Conservation (phyloP, 1,140 invertebrate species). For the Stegodyphus dumicola region DNA sequence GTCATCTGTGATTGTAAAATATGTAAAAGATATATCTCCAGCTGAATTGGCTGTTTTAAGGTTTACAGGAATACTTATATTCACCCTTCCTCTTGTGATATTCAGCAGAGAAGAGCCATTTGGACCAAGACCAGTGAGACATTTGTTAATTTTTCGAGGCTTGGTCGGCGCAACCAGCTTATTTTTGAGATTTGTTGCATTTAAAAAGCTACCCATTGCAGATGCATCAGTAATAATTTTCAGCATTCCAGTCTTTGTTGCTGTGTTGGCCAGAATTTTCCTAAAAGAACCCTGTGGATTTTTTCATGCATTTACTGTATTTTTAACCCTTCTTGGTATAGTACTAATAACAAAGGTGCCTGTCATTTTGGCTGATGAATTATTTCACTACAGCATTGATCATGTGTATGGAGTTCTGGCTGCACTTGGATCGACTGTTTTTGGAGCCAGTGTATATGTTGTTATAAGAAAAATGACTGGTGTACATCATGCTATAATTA, state of each 20-base stretch:
- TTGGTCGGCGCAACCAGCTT: slow-evolving; percentile 63
- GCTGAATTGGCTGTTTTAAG: slow-evolving; percentile 84
- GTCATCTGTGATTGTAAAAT: slow-evolving; percentile 88
- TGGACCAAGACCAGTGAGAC: slow-evolving; percentile 74
- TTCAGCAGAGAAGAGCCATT: slow-evolving; percentile 81
- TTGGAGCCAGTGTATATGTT: slow-evolving; percentile 89
- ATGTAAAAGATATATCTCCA: slow-evolving; percentile 77
- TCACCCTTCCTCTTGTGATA: slow-evolving; percentile 85
- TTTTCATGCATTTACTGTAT: slow-evolving; percentile 71
- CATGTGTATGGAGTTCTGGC: slow-evolving; percentile 77
- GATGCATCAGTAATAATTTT: slow-evolving; percentile 75
- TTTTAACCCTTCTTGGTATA: slow-evolving; percentile 71
- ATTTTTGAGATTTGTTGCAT: slow-evolving; percentile 75
- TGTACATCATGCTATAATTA: slow-evolving; percentile 87
- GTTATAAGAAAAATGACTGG: slow-evolving; percentile 85
- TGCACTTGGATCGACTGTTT: slow-evolving; percentile 86
- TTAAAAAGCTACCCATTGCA: slow-evolving; percentile 72
- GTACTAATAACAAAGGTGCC: slow-evolving; percentile 72
- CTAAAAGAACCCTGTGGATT: slow-evolving; percentile 73
- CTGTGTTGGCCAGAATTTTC: slow-evolving; percentile 72
- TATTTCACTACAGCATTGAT: slow-evolving; percentile 66
- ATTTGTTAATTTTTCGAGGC: slow-evolving; percentile 61
- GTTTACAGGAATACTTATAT: slow-evolving; percentile 85
- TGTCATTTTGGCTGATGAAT: slow-evolving; percentile 26
- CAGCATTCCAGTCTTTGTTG: slow-evolving; percentile 73